Evolutionary conservation across 2,888 invertebrate genomes (phyloP), one percentile per base, ranked within the genome.

Genomic region (Dimorphilus gyrociliatus): DNA sequence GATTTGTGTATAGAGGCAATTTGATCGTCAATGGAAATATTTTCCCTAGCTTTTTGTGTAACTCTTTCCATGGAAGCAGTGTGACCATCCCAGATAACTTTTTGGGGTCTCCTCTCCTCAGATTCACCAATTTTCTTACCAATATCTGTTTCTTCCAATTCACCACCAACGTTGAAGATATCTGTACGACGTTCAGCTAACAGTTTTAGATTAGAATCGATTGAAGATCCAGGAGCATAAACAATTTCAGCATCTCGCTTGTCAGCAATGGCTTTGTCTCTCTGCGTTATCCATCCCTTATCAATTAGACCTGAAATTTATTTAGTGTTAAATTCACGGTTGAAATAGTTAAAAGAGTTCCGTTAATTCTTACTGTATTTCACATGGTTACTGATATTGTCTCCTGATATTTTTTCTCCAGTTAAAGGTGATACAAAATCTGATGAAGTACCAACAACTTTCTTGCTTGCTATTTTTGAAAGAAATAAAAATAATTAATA

Each of bases 141-240:
- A 58, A 97, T 99, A 16, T 85, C 84, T 0, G 94, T 92, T 70
- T 97, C 97, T 62, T 94, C 92, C n/a, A n/a, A n/a, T n/a, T n/a
- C n/a, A 7, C 55, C 85, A 34, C 94, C 94, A 38, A 86, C 82
- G 66, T 97, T 97, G 67, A 99, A 99, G 65, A 97, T 97, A 71
- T 97, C 97, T 1, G 97, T 94, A 77, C 97, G 86, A 45, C 97
- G 74, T 60, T 97, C 94, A 0, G 97, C 97, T 51, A 97, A 69
- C 56, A 84, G 78, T 60, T 88, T 88, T 54, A 97, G 73, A 53
- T 82, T 86, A 23, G 82, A 82, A 55, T 90, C 88, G 51, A 97
- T 90, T n/a, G 88, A 84, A 16, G 82, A 50, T 3, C 60, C 61
- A 3, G 55, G 46, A 5, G 60, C 62, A 33, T 74, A 78, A 1